Evolutionary conservation across 2,888 invertebrate genomes (phyloP).

Genomic region (Philereme vetulata): DNA sequence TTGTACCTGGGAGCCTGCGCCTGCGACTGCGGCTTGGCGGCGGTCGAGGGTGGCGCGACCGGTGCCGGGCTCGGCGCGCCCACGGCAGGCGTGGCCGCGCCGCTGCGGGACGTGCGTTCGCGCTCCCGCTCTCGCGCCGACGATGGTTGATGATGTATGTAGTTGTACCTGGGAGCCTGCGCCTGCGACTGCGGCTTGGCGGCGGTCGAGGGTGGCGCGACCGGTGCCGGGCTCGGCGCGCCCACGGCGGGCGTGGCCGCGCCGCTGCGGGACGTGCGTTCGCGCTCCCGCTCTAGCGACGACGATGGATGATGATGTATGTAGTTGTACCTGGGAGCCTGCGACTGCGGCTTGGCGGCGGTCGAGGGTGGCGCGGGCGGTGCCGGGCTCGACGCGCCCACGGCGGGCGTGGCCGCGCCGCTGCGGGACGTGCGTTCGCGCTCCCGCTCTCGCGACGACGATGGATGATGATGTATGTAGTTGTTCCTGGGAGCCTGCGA

Average conservation of each 20-base stretch:
- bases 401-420: too few relatives aligned
- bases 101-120: slow-evolving; percentile 68
- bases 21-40: slow-evolving; percentile 32
- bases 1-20: slow-evolving; percentile 36
- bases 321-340: slow-evolving; percentile 35
- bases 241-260: slow-evolving; percentile 46
- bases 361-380: too few relatives aligned
- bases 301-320: too few relatives aligned
- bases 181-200: slow-evolving; percentile 33
- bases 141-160: too few relatives aligned
- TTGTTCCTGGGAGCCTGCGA: too few relatives aligned
- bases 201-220: slow-evolving; percentile 34
- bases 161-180: slow-evolving; percentile 34
- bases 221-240: slow-evolving; percentile 30
- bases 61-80: slow-evolving; percentile 31
- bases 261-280: slow-evolving; percentile 64
- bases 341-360: too few relatives aligned
- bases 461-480: too few relatives aligned
- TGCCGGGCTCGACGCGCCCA: too few relatives aligned
- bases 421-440: too few relatives aligned
- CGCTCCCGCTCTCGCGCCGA: too few relatives aligned
- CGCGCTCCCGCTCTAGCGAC: too few relatives aligned
- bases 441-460: too few relatives aligned
- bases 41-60: slow-evolving; percentile 33
- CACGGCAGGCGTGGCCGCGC: slow-evolving; percentile 46